Evolutionary conservation across 2,888 invertebrate genomes (phyloP).

Genomic region (Ptilodon capucinus): DNA sequence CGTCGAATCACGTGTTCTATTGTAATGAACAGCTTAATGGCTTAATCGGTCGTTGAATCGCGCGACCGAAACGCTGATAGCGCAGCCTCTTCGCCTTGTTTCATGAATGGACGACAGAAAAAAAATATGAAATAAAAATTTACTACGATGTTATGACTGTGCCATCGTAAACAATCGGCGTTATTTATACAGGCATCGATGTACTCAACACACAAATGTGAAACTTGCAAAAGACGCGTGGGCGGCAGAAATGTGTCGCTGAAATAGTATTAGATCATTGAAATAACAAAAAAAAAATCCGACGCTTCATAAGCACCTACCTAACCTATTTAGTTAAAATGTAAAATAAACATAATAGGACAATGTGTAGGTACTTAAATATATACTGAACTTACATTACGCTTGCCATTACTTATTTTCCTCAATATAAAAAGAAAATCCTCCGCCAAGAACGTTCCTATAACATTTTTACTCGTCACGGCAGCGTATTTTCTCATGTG

Average conservation of each 20-base stretch:
- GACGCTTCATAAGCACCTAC: too few species aligned
- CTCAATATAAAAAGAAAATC: constrained; percentile 8
- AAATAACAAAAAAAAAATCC: too few species aligned
- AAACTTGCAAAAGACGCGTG: constrained; percentile 22
- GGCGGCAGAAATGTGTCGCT: constrained; percentile 17
- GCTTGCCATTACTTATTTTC: not conserved
- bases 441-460: constrained; percentile 11
- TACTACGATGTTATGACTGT: constrained; percentile 56
- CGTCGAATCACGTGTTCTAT: constrained; percentile 68
- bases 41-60: constrained; percentile 73
- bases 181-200: constrained; percentile 43
- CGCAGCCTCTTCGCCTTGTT: constrained; percentile 60
- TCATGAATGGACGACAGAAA: constrained; percentile 72
- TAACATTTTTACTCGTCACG: constrained; percentile 14
- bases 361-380: not conserved
- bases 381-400: not conserved
- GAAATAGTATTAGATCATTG: not conserved
- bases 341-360: too few species aligned
- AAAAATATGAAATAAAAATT: constrained; percentile 47
- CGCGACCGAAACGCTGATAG: constrained; percentile 56
- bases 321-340: not conserved
- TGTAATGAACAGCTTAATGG: constrained; percentile 69
- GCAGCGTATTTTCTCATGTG: constrained; percentile 30
- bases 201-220: constrained; percentile 27
- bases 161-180: constrained; percentile 51